Conservation (phyloP, 53 echinoderm and acorn worm genomes). For the Paelopatides confundens region DNA sequence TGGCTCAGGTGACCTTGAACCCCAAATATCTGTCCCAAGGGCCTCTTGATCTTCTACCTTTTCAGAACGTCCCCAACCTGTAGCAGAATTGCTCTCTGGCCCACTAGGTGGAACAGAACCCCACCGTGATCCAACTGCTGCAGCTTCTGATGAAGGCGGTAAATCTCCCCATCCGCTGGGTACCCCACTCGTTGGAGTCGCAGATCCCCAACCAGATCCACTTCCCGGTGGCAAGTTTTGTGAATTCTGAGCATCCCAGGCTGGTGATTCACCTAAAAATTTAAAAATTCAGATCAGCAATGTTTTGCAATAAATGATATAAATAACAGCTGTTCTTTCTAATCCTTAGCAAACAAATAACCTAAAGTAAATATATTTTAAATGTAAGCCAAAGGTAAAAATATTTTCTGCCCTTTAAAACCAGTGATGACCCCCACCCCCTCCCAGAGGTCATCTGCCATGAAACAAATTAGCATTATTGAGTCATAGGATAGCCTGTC, state of each 20-base stretch:
- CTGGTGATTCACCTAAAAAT: not conserved
- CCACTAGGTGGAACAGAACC: conserved; percentile 37
- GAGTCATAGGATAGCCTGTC: no score
- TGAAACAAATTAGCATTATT: no score
- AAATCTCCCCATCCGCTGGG: conserved; percentile 69
- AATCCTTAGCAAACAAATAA: no score
- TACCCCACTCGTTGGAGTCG: conserved; percentile 27
- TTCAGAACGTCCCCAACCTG: conserved; percentile 51
- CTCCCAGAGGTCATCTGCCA: no score
- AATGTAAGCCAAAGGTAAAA: no score
- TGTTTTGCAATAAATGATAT: no score
- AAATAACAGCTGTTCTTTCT: no score
- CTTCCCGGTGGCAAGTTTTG: not conserved
- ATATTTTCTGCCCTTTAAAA: no score
- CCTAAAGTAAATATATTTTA: no score
- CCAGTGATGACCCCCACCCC: no score
- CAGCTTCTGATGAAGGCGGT: not conserved
- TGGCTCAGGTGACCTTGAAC: conserved; percentile 47
- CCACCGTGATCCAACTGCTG: conserved; percentile 46
- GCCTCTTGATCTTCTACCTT: conserved; percentile 52
- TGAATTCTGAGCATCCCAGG: conserved; percentile 41
- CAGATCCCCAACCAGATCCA: conserved; percentile 62
- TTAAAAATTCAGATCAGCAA: no score
- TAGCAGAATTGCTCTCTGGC: conserved; percentile 9
- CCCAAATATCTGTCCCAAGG: conserved; percentile 39